Evolutionary conservation across 2,797 vertebrate genomes (phyloP).

Genomic region (Pelobates cultripes): DNA sequence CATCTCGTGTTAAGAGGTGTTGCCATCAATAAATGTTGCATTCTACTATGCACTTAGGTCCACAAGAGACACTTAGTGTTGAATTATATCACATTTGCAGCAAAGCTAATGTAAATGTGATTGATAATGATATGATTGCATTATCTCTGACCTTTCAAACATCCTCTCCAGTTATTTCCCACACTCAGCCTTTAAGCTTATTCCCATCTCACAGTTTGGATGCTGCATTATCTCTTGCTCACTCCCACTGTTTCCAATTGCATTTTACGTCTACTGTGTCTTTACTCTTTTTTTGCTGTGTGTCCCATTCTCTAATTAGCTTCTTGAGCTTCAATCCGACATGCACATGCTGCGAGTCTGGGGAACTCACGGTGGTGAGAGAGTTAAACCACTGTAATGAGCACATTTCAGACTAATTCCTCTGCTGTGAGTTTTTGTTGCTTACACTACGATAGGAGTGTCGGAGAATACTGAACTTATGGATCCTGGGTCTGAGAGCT

Average conservation of each 20-base stretch:
- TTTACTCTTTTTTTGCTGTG: not conserved
- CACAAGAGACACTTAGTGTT: not conserved
- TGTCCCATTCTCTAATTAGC: not conserved
- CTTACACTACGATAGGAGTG: constrained; percentile 94
- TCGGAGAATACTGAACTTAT: constrained; percentile 97
- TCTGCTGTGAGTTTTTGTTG: not conserved
- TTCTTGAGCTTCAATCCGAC: constrained; percentile 10
- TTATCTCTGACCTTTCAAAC: not conserved
- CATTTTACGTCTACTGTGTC: not conserved
- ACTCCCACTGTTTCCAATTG: not conserved
- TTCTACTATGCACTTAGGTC: not conserved
- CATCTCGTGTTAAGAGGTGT: not conserved
- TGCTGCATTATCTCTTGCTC: not conserved
- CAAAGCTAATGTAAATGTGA: not conserved
- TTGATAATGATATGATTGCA: not conserved
- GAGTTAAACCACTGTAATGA: constrained; percentile 13
- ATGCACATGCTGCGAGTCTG: constrained; percentile 45
- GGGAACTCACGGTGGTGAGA: constrained; percentile 7
- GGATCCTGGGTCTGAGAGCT: constrained; percentile 93
- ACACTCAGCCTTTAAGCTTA: not conserved
- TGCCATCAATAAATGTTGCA: not conserved
- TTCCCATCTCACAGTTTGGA: not conserved
- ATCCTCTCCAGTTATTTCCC: not conserved
- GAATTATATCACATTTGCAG: not conserved
- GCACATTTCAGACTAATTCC: not conserved